Evolutionary conservation across 2,888 invertebrate genomes (phyloP), one percentile per base, ranked within the genome.

Genomic region (Lasius fuliginosus): DNA sequence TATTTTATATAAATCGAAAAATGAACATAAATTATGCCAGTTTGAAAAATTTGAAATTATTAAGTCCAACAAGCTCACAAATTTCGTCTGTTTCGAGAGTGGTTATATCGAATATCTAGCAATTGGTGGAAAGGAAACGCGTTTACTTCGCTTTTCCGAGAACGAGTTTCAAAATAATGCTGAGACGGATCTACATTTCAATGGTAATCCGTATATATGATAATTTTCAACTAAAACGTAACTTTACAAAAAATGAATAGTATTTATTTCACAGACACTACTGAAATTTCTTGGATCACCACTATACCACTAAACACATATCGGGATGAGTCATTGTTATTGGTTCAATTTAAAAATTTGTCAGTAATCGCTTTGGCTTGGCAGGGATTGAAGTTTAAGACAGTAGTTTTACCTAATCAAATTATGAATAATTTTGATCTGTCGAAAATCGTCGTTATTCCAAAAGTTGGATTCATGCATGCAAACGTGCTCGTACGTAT

Each of bases 241-340:
- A 33, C 53, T 36, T 53, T 36, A 11, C 23, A 56, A 33, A 49
- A 23, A 8, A 15, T 8, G 11, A 33, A 33, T 6, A n/a, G 27
- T n/a, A 2, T 53, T 46, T 30, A 23, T 65, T 84, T 85, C 27
- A 65, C 77, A 94, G 94, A 90, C 62, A 60, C 91, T 15, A 85
- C 88, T 8, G 91, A 93, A 42, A 85, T 92, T 49, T 27, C 83
- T 3, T 93, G 91, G 91, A 82, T 93, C 8, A 79, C 84, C 73
- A 87, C 87, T 77, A 86, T 96, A 56, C 94, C 94, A 1, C 82
- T 95, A 1, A 90, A 94, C 75, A 95, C 94, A 3, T 95, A 95
- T 84, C 93, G 95, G 75, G 94, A 95, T 84, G 95, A 96, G 79
- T 93, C 95, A 1, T 87, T 96, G 67, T 85, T 96, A 62, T 85